phyloP scores from a whole-genome alignment of 2,888 invertebrate genomes.

The Aspidiotus destructor region DNA sequence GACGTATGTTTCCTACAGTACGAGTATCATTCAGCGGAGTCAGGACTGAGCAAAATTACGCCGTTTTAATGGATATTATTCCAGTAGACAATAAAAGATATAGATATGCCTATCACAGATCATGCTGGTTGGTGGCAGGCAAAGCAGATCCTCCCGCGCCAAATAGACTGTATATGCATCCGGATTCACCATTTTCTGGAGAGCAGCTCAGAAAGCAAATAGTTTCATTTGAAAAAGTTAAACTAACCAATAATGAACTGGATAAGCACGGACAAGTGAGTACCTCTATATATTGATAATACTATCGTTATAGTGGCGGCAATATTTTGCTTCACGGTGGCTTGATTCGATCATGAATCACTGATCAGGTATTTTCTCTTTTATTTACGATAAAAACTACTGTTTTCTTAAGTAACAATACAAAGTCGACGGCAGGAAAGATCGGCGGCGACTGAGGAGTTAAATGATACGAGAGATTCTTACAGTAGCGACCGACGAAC shows the following conservation, averaged over 20 bases:
- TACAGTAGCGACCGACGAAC: no score
- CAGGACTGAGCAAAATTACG: constrained; percentile 56
- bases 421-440: no score
- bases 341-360: no score
- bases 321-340: no score
- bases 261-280: constrained; percentile 65
- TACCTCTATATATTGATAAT: constrained; percentile 20
- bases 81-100: constrained; percentile 70
- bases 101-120: constrained; percentile 72
- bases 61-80: constrained; percentile 67
- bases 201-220: constrained; percentile 68
- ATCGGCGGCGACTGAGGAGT: no score
- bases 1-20: constrained; percentile 74
- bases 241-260: constrained; percentile 74
- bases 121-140: constrained; percentile 71
- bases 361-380: no score
- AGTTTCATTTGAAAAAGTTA: constrained; percentile 73
- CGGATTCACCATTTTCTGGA: constrained; percentile 69
- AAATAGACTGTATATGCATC: constrained; percentile 63
- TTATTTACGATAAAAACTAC: no score
- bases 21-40: constrained; percentile 63
- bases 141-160: constrained; percentile 70
- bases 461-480: no score
- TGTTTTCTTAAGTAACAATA: no score
- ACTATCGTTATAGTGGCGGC: no score